Base-by-base conservation (phyloP, 1,140 invertebrate species). In the Bacillus rossius region DNA sequence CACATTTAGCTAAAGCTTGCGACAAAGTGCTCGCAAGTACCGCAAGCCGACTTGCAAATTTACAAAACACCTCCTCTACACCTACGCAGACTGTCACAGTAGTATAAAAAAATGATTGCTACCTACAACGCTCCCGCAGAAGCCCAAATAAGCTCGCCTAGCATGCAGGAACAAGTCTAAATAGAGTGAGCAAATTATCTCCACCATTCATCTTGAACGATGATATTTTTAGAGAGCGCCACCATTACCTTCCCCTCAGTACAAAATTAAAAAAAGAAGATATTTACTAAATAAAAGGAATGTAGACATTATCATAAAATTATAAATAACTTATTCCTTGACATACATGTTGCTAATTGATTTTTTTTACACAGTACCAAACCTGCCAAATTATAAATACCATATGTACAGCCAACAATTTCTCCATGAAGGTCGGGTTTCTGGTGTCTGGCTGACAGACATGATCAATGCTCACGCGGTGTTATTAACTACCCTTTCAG, bases 1-100 rank as follows among this genome's bases (percentile, higher is more conserved):
- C 53, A 55, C 53, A 55, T 55, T 42, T 40, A 55, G 53, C 53
- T 55, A 34, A 55, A 43, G 40, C 53, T 55, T 55, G 53, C 53
- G 43, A 42, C 40, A 55, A 55, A 40, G 43, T 43, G 53, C 43
- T 40, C 23, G 53, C 19, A 49, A 25, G 19, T 1, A 50, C 48
- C 48, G 19, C 48, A 17, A 50, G 23, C 19, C 16, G 48, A 29
- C 48, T 34, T 8, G 25, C 34, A 50, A 22, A 29, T 17, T 29
- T 29, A 50, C 48, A 25, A 50, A 25, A 50, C 34, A 29, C 34
- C 25, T 16, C 48, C 16, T 50, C 48, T 50, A 50, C 48, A 19
- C 48, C 48, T 50, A 50, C 48, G 23, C 48, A 50, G 34, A 50
- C 48, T 29, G 48, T 29, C 48, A 50, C 25, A 50, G 34, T 34